Evolutionary conservation across 2,113 vertebrate species (phyloP), one percentile per base, ranked within the genome.

Genomic region (Rana temporaria): DNA sequence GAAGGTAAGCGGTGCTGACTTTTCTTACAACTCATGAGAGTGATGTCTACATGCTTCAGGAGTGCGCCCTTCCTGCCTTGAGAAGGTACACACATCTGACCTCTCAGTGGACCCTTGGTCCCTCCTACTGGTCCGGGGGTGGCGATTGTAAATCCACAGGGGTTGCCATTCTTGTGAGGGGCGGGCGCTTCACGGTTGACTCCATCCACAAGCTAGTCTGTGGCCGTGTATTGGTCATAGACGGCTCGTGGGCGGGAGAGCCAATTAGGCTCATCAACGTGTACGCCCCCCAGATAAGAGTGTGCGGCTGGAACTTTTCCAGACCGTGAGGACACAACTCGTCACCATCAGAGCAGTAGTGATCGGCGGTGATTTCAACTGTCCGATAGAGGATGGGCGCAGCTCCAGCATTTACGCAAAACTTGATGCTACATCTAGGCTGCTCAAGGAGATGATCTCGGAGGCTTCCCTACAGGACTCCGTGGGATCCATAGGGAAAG

Each of bases 171-270:
- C 38, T 52, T 11, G 34, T 72, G 32, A 48, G 52, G 69, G 69
- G 69, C n/a, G 11, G 6, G 32, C 38, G 20, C 52, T 72, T 72
- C 69, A 72, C 38, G 2, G 19, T 72, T 48, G 69, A 48, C 34
- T 72, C 69, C 20, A 38, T 48, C 0, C 20, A 16, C 7, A 38
- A 72, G 38, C 14, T 55, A 12, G 69, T 72, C 18, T 65, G 63
- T 38, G 38, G 68, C 68, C n/a, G 69, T 2, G 22, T 72, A 9
- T 20, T 72, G 69, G 69, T 72, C 52, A n/a, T 72, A n/a, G 69
- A 72, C 11, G 69, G 69, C 22, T 72, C 32, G 3, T 72, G 34
- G 69, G 69, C 69, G 20, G 69, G 69, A 4, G 38, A 72, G n/a
- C n/a, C n/a, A n/a, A n/a, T n/a, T n/a, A n/a, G n/a, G n/a, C n/a